A percentile compares a stretch with the other conserved stretches of the same genome.
Evolutionary conservation across 2,888 invertebrate species (phyloP).

Genomic region (Drosophila subsilvestris): DNA sequence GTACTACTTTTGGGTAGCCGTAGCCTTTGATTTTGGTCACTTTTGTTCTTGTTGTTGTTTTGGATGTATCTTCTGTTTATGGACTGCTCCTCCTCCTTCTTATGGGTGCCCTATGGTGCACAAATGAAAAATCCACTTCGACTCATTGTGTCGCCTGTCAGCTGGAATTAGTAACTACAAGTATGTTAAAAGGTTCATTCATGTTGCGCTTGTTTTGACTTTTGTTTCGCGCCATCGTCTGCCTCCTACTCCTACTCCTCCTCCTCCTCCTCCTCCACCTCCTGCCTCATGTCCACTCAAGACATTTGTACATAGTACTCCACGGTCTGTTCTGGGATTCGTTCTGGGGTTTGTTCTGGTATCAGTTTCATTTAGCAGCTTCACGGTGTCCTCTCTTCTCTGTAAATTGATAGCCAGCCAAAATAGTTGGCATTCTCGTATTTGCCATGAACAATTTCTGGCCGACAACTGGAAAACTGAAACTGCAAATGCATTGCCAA

Average conservation of each 20-base stretch:
- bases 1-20: constrained; percentile 65
- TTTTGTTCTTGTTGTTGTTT: constrained; percentile 54
- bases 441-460: constrained; percentile 62
- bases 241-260: constrained; percentile 3
- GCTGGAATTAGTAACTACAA: constrained; percentile 80
- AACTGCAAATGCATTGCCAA: constrained; percentile 21
- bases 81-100: constrained; percentile 32
- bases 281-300: background rate
- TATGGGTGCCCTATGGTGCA: constrained; percentile 61
- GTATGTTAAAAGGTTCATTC: constrained; percentile 82
- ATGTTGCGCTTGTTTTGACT: constrained; percentile 76
- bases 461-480: constrained; percentile 19
- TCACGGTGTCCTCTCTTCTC: constrained; percentile 72
- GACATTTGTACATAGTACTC: constrained; percentile 33
- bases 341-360: constrained; percentile 51
- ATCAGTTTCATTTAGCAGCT: constrained; percentile 80
- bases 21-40: constrained; percentile 73
- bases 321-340: constrained; percentile 23
- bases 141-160: constrained; percentile 75
- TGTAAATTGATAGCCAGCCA: constrained; percentile 73
- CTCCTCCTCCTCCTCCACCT: background rate
- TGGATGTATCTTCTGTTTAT: constrained; percentile 63
- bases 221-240: constrained; percentile 70
- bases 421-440: constrained; percentile 64
- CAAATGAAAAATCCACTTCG: constrained; percentile 75